Base-by-base conservation (phyloP, 2,888 invertebrate species). In the Lasioglossum marginatum region DNA sequence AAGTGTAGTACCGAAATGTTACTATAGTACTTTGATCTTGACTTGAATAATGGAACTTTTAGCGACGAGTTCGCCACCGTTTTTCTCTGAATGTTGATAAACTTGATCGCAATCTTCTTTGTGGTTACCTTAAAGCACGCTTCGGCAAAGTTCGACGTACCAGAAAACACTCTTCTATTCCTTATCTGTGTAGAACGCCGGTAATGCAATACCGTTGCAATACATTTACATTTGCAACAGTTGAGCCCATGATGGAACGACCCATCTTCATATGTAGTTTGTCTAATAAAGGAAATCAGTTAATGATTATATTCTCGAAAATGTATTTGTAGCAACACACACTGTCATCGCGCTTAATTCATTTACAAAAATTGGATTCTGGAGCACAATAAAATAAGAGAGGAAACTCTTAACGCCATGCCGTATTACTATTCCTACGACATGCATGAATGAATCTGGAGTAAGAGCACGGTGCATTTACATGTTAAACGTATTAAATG, bases 131-230 rank as follows among this genome's bases (percentile, higher is more conserved):
- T 71, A 71, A 66, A 74, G 70, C 19, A 63, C n/a, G 6, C 12
- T n/a, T 60, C 37, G 52, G 8, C 77, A 43, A 77, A 60, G 82
- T 81, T 82, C 83, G 72, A 68, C 68, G 83, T 68, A 77, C 82
- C 52, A 40, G 2, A 34, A 16, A 14, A 27, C 31, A 3, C 34
- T 48, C 66, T 34, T 52, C 68, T 81, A 60, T 72, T 81, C 83
- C 66, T 76, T 45, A 63, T 37, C 34, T 23, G 37, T 23, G 31
- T 34, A 34, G 37, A 19, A 48, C 4, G 34, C n/a, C 77, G 34
- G 34, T 77, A 23, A 77, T 52, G 52, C 76, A 66, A 45, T 48
- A 31, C 60, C 0, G 14, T 66, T 23, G 66, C 34, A n/a, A 45
- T 34, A 31, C 70, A 4, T 34, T 48, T 6, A 12, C 31, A 40